These are phyloP conservation scores for Ernsta delagoae DNA, from an alignment of 2,888 invertebrate genomes.

Conservation along the genomic window DNA sequence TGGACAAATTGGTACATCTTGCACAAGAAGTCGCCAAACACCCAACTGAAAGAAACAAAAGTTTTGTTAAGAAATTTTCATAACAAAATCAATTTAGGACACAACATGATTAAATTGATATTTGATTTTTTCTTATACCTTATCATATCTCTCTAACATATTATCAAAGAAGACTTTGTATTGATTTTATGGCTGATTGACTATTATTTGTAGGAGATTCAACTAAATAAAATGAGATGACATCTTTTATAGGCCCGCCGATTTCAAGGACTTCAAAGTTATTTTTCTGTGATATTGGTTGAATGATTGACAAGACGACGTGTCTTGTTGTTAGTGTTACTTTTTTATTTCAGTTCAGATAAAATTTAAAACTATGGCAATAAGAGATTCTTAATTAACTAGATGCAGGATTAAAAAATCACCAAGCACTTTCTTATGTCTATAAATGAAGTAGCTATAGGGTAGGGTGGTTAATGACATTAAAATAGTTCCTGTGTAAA, in stretches of 20 bases:
- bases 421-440: too few relatives aligned
- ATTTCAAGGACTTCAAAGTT: background rate
- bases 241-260: background rate
- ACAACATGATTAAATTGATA: background rate
- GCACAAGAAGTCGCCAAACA: constrained; percentile 93
- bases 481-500: too few relatives aligned
- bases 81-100: background rate
- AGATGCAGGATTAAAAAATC: too few relatives aligned
- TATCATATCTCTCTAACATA: too few relatives aligned
- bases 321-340: too few relatives aligned
- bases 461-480: too few relatives aligned
- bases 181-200: background rate
- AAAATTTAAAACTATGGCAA: too few relatives aligned
- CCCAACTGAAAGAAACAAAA: constrained; percentile 87
- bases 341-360: too few relatives aligned
- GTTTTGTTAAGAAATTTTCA: background rate
- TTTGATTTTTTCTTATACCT: background rate
- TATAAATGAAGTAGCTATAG: too few relatives aligned
- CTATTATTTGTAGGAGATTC: background rate
- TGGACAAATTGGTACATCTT: constrained; percentile 96
- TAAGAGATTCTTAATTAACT: too few relatives aligned
- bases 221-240: background rate
- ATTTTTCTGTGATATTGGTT: background rate
- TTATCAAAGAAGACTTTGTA: background rate
- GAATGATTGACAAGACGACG: too few relatives aligned